A percentile compares a stretch with the other conserved stretches of the same genome.
Conservation (phyloP, 2,888 invertebrate genomes). For the Tanytarsus gracilentus region DNA sequence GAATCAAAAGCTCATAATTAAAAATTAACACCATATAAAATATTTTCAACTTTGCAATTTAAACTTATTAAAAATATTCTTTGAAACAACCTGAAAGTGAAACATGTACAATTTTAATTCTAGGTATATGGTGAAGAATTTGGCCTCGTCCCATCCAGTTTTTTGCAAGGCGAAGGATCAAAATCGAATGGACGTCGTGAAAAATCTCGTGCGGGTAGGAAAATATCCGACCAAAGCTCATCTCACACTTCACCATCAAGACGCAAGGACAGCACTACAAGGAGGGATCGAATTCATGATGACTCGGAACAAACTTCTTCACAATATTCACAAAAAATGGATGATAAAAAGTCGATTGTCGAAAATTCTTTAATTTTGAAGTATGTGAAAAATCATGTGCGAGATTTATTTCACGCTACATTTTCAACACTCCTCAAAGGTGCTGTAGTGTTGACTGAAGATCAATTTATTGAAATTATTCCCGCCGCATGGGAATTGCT, state of each 20-base stretch:
- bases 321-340: constrained; percentile 39
- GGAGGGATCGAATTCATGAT: constrained; percentile 46
- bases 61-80: background rate
- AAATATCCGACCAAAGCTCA: constrained; percentile 72
- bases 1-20: too few relatives aligned
- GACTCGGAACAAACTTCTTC: constrained; percentile 39
- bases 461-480: constrained; percentile 76
- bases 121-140: constrained; percentile 82
- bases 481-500: constrained; percentile 93
- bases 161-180: constrained; percentile 33
- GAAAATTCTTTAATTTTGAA: constrained; percentile 64
- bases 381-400: constrained; percentile 70
- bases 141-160: constrained; percentile 54
- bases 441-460: constrained; percentile 79
- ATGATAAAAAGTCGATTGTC: constrained; percentile 45
- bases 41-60: too few relatives aligned
- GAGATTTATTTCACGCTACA: constrained; percentile 83
- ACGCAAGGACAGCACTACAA: constrained; percentile 65
- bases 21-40: too few relatives aligned
- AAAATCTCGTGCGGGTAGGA: constrained; percentile 50
- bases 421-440: constrained; percentile 81
- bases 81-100: background rate
- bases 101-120: background rate
- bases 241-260: constrained; percentile 68
- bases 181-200: constrained; percentile 37